Evolutionary conservation across 2,888 invertebrate genomes (phyloP).

Genomic region (Fragum sueziense): DNA sequence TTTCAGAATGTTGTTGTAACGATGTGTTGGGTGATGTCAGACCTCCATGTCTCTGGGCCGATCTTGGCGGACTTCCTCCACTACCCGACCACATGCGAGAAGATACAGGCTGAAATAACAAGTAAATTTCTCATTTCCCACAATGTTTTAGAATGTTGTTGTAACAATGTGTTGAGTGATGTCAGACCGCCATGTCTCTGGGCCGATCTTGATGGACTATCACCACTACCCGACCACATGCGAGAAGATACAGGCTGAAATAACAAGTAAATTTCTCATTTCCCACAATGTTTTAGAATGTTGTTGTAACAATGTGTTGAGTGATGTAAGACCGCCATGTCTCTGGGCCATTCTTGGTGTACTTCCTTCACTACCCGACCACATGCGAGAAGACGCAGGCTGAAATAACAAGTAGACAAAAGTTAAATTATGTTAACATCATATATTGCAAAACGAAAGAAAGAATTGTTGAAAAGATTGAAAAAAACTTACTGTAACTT

Average conservation of each 20-base stretch:
- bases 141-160: slow-evolving; percentile 25
- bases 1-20: not conserved
- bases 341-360: not conserved
- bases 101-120: slow-evolving; percentile 63
- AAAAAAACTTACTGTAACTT: no score
- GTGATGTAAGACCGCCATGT: not conserved
- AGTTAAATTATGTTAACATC: no score
- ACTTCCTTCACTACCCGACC: not conserved
- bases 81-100: slow-evolving; percentile 65
- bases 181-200: slow-evolving; percentile 50
- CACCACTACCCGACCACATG: slow-evolving; percentile 64
- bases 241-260: slow-evolving; percentile 65
- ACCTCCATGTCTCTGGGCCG: slow-evolving; percentile 50
- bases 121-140: not conserved
- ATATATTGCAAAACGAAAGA: no score
- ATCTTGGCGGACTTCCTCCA: slow-evolving; percentile 62
- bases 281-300: not conserved
- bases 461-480: not conserved
- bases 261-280: not conserved
- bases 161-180: slow-evolving; percentile 49
- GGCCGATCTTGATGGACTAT: slow-evolving; percentile 60
- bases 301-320: not conserved
- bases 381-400: not conserved
- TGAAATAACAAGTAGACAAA: not conserved
- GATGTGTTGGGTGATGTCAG: slow-evolving; percentile 57